These are phyloP conservation scores for Leucosticte australis DNA, from an alignment of 2,113 vertebrate genomes.

Conservation along the genomic window DNA sequence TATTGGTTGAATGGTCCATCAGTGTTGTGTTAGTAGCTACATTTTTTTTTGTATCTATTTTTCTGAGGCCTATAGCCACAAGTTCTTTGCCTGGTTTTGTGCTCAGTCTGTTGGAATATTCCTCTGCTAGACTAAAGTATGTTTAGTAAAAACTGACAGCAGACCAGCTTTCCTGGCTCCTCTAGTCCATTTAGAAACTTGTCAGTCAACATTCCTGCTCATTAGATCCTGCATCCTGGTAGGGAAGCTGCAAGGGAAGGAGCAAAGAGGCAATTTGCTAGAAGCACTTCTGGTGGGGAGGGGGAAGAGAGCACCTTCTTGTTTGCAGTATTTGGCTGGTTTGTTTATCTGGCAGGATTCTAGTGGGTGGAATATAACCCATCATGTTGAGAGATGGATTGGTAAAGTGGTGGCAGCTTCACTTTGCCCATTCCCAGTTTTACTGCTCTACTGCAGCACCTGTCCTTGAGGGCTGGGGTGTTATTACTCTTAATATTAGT, in stretches of 20 bases:
- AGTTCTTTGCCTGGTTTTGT: background rate
- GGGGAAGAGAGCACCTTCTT: background rate
- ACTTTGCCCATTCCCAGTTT: background rate
- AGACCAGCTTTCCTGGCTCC: constrained; percentile 17
- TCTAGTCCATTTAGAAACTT: background rate
- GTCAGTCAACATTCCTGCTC: constrained; percentile 26
- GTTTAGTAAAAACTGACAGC: constrained; percentile 2
- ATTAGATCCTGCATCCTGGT: background rate
- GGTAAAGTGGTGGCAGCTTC: background rate
- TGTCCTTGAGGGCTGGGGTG: background rate
- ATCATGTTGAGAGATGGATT: background rate
- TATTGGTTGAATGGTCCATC: background rate
- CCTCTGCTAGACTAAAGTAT: background rate
- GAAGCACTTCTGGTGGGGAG: background rate
- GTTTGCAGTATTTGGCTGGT: background rate
- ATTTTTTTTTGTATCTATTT: background rate
- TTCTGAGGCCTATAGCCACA: background rate
- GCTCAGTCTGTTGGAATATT: background rate
- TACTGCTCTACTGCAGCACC: background rate
- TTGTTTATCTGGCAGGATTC: background rate
- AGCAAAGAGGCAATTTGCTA: background rate
- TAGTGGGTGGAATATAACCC: background rate
- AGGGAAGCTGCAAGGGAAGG: background rate
- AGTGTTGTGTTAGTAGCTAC: background rate
- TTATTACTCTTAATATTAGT: background rate